These are phyloP conservation scores for Myocastor coypus DNA, from an alignment of 2,113 vertebrate species.

Conservation along the genomic window DNA sequence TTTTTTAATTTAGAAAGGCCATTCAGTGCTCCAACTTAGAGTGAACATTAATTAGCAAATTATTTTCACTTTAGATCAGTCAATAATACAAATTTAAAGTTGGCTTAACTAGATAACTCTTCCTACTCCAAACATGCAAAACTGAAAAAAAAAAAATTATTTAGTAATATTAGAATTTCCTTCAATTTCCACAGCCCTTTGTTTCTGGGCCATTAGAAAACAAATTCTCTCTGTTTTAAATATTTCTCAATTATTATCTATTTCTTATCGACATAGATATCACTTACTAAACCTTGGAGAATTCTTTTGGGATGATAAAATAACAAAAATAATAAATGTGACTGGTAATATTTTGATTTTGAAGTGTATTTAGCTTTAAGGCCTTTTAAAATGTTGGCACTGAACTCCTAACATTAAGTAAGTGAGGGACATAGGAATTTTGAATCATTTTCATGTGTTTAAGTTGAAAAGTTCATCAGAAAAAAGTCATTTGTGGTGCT, in stretches of 20 bases:
- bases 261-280: neutral
- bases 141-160: neutral
- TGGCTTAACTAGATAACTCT: neutral
- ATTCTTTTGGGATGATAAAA: slow-evolving; percentile 34
- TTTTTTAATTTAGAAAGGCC: slow-evolving; percentile 29
- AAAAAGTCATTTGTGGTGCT: neutral
- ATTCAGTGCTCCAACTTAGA: slow-evolving; percentile 5
- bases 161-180: slow-evolving; percentile 34
- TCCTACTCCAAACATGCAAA: neutral
- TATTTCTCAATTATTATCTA: neutral
- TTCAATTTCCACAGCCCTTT: neutral
- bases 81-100: slow-evolving; percentile 42
- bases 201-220: slow-evolving; percentile 23
- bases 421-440: neutral
- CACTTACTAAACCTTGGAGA: slow-evolving; percentile 12
- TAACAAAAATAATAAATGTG: slow-evolving; percentile 43
- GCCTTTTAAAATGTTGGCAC: slow-evolving; percentile 2
- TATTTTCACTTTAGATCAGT: slow-evolving; percentile 13
- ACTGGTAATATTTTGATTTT: slow-evolving; percentile 34
- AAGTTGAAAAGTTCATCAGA: slow-evolving; percentile 41
- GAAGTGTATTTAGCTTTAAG: slow-evolving; percentile 39
- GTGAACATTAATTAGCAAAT: slow-evolving; percentile 21
- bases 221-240: neutral
- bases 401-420: neutral
- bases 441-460: slow-evolving; percentile 33